phyloP scores from a whole-genome alignment of 2,888 invertebrate species.

The Sminthurinus aureus region DNA sequence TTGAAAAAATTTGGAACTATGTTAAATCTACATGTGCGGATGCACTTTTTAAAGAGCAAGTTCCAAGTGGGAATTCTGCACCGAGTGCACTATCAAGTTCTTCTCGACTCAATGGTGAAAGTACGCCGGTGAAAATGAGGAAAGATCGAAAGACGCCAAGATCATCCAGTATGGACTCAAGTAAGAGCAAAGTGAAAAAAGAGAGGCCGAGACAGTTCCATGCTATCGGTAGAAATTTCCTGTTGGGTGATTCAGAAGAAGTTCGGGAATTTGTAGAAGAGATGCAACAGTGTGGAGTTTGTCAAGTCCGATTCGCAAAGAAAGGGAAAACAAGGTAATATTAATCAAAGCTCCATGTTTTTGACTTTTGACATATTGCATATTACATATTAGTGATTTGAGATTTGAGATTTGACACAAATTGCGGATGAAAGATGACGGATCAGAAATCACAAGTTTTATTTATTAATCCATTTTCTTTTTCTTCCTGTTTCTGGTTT shows the following conservation, averaged over 20 bases:
- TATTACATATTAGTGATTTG: neutral
- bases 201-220: conserved; percentile 56
- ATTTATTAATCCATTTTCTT: conserved; percentile 13
- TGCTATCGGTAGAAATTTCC: conserved; percentile 53
- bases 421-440: neutral
- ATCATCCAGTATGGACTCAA: conserved; percentile 11
- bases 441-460: too few relatives aligned
- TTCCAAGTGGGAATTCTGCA: conserved; percentile 17
- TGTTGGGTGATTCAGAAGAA: conserved; percentile 57
- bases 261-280: conserved; percentile 61
- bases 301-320: conserved; percentile 50
- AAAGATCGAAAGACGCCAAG: conserved; percentile 46
- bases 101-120: neutral
- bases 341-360: neutral
- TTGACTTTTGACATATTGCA: too few relatives aligned
- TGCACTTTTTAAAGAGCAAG: conserved; percentile 44
- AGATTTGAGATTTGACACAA: neutral
- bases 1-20: conserved; percentile 57
- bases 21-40: conserved; percentile 54
- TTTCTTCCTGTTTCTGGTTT: too few relatives aligned
- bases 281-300: conserved; percentile 59
- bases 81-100: neutral
- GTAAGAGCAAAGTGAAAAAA: conserved; percentile 34
- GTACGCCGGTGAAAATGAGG: conserved; percentile 44
- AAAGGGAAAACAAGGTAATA: conserved; percentile 44